phyloP scores from a whole-genome alignment of 2,888 invertebrate genomes.

The Calephelis perditalis region DNA sequence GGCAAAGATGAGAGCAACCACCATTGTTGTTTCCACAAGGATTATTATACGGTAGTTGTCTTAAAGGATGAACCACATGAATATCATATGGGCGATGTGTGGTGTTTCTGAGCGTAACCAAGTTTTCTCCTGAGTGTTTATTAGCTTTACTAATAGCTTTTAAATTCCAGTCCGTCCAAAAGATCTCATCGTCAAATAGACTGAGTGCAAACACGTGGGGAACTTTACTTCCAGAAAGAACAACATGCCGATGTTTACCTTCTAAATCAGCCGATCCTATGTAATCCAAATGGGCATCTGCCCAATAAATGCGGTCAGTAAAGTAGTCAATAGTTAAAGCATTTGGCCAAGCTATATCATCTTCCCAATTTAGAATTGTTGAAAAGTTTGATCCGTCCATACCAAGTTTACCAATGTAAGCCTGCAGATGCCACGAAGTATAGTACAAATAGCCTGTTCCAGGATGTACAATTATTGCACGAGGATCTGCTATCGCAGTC shows the following conservation, averaged over 20 bases:
- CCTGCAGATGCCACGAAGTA: slow-evolving; percentile 97
- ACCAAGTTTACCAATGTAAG: slow-evolving; percentile 97
- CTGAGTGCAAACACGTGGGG: slow-evolving; percentile 98
- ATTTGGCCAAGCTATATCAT: slow-evolving; percentile 99
- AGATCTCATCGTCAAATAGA: slow-evolving; percentile 94
- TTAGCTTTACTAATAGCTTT: slow-evolving; percentile 94
- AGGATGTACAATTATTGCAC: slow-evolving; percentile 96
- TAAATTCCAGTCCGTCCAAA: slow-evolving; percentile 99
- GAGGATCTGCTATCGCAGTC: slow-evolving; percentile 93
- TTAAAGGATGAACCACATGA: slow-evolving; percentile 92
- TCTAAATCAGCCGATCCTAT: slow-evolving; percentile 96
- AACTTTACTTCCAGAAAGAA: slow-evolving; percentile 87
- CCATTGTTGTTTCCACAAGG: slow-evolving; percentile 96
- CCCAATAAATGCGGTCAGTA: slow-evolving; percentile 96
- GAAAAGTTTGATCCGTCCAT: slow-evolving; percentile 97
- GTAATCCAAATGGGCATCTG: slow-evolving; percentile 98
- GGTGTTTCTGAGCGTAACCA: slow-evolving; percentile 88
- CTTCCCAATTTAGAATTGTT: slow-evolving; percentile 92
- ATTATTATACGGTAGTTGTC: slow-evolving; percentile 90
- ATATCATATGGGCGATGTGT: slow-evolving; percentile 97
- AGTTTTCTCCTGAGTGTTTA: slow-evolving; percentile 91
- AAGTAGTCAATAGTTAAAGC: slow-evolving; percentile 97
- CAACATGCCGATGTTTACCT: slow-evolving; percentile 91
- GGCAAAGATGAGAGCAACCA: slow-evolving; percentile 96
- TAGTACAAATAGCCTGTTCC: slow-evolving; percentile 95